Evolutionary conservation across 2,797 vertebrate genomes (phyloP).

Genomic region (Ctenochaetus hawaiiensis): DNA sequence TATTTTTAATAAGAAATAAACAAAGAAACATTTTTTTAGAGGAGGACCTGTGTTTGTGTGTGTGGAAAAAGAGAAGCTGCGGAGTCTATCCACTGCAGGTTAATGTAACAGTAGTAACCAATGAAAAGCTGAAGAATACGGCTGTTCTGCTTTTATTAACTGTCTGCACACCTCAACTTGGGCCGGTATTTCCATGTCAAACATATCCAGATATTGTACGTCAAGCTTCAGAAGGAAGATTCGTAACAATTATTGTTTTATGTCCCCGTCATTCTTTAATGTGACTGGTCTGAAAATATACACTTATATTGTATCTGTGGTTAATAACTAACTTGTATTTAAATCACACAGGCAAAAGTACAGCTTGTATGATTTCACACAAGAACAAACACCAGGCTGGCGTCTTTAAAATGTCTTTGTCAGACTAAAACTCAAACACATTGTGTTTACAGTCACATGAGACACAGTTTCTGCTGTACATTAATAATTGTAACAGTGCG

Average conservation of each 20-base stretch:
- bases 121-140: not conserved
- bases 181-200: not conserved
- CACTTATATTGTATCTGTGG: not conserved
- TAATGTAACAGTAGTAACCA: not conserved
- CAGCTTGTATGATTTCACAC: not conserved
- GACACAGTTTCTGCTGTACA: not conserved
- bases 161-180: not conserved
- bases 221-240: slow-evolving; percentile 7
- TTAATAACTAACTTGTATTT: slow-evolving; percentile 26
- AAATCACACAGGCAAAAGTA: not conserved
- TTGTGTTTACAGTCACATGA: not conserved
- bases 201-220: not conserved
- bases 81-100: not conserved
- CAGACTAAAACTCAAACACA: not conserved
- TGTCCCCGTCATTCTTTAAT: not conserved
- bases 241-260: slow-evolving; percentile 2
- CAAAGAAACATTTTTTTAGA: not conserved
- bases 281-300: not conserved
- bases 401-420: too few species aligned
- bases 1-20: too few species aligned
- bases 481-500: not conserved
- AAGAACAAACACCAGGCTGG: too few species aligned
- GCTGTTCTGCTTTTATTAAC: not conserved
- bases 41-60: too few species aligned
- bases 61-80: too few species aligned